Percentiles rank a stretch among this genome's conserved stretches.
These are phyloP conservation scores for Rhopalosiphum nymphaeae DNA, from an alignment of 2,888 invertebrate species.

Conservation along the genomic window DNA sequence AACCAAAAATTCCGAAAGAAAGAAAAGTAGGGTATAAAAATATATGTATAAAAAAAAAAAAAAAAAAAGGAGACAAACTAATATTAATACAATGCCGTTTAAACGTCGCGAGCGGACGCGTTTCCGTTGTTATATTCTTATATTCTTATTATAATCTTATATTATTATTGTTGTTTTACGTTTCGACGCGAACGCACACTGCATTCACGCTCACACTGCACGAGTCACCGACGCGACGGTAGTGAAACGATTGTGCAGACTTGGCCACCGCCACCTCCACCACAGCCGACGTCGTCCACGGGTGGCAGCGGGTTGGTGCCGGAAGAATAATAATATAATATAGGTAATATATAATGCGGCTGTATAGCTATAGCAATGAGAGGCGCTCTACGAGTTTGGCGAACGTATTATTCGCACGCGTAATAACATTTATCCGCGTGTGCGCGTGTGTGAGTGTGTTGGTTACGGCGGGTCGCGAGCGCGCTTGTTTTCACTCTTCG, in stretches of 20 bases:
- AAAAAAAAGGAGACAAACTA: background rate
- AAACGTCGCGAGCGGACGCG: background rate
- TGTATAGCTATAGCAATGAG: background rate
- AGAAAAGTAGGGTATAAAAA: background rate
- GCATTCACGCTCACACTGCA: background rate
- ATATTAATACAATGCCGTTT: background rate
- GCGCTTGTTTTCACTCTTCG: constrained; percentile 57
- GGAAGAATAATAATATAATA: constrained; percentile 45
- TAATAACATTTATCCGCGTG: background rate
- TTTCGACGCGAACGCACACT: constrained; percentile 13
- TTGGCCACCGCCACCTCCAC: background rate
- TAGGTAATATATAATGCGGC: background rate
- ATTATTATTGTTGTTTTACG: background rate
- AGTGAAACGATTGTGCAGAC: constrained; percentile 60
- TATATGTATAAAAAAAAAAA: background rate
- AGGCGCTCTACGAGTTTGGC: constrained; percentile 6
- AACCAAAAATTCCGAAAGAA: background rate
- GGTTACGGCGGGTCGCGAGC: background rate
- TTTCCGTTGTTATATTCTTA: background rate
- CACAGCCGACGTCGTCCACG: background rate
- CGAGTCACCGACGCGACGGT: constrained; percentile 59
- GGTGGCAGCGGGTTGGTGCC: constrained; percentile 11
- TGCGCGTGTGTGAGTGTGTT: background rate
- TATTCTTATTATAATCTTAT: background rate
- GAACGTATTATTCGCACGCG: background rate